phyloP scores from a whole-genome alignment of 2,797 vertebrate genomes.

The Gouania willdenowi region DNA sequence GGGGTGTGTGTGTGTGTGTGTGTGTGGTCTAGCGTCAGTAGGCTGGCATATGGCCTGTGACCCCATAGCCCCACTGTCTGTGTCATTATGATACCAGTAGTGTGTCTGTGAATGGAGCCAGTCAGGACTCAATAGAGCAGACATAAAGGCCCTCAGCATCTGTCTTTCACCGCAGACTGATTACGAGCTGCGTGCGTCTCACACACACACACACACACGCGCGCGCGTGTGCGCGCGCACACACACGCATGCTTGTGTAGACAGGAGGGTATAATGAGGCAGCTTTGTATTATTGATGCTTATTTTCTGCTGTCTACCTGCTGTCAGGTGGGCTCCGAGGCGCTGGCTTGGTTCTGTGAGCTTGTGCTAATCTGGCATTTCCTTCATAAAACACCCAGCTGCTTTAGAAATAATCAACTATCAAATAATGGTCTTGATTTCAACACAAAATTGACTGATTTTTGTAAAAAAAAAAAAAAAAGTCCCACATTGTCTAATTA shows the following conservation, averaged over 20 bases:
- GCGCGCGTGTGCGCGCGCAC: constrained; percentile 29
- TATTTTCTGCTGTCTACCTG: constrained; percentile 66
- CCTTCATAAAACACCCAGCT: background rate
- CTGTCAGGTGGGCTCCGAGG: constrained; percentile 56
- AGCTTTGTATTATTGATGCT: constrained; percentile 80
- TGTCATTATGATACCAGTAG: constrained; percentile 69
- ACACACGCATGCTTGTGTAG: constrained; percentile 42
- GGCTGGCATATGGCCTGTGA: constrained; percentile 71
- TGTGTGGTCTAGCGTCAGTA: constrained; percentile 48
- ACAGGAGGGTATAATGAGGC: constrained; percentile 66
- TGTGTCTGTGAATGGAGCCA: constrained; percentile 56
- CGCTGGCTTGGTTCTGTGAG: constrained; percentile 6
- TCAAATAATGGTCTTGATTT: too few relatives aligned
- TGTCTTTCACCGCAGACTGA: constrained; percentile 65
- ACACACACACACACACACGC: constrained; percentile 21
- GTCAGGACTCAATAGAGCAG: constrained; percentile 55
- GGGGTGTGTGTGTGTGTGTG: too few relatives aligned
- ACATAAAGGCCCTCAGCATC: constrained; percentile 60
- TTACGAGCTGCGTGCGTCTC: constrained; percentile 43
- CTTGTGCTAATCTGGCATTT: constrained; percentile 2
- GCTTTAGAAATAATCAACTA: too few relatives aligned
- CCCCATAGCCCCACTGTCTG: constrained; percentile 59
- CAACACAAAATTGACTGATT: too few relatives aligned
- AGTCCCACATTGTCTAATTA: too few relatives aligned
- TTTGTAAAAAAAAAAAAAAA: too few relatives aligned